Conservation (phyloP, 1,140 invertebrate genomes). For the Drosophila fuyamai region DNA sequence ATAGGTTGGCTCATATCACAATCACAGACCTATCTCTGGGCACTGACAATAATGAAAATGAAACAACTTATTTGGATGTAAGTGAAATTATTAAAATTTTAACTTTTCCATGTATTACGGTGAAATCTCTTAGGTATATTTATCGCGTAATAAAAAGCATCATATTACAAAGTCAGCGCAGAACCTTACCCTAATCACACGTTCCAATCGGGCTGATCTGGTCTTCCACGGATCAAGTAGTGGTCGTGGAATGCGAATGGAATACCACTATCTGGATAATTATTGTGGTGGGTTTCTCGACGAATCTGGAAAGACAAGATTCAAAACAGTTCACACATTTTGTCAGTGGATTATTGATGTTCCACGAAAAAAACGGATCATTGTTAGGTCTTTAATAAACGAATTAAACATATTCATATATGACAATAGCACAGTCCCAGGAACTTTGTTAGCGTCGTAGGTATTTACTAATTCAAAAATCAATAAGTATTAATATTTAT, state of each 20-base stretch:
- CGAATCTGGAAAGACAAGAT: background rate
- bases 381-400: fast-evolving
- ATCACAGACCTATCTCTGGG: slow-evolving; percentile 91
- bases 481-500: background rate
- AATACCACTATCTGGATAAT: slow-evolving; percentile 52
- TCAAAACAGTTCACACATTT: fast-evolving
- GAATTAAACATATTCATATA: background rate
- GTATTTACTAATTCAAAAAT: background rate
- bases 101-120: slow-evolving; percentile 31
- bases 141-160: slow-evolving; percentile 33
- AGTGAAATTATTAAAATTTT: background rate
- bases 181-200: slow-evolving; percentile 85
- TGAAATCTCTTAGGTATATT: slow-evolving; percentile 47
- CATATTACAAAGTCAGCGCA: slow-evolving; percentile 44
- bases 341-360: slow-evolving; percentile 91
- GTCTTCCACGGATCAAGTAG: slow-evolving; percentile 87
- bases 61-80: slow-evolving; percentile 58
- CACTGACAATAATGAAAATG: slow-evolving; percentile 31
- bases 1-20: slow-evolving; percentile 87
- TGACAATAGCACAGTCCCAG: slow-evolving; percentile 41
- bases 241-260: slow-evolving; percentile 87
- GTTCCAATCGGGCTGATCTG: slow-evolving; percentile 90
- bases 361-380: slow-evolving; percentile 41
- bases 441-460: slow-evolving; percentile 14
- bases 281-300: slow-evolving; percentile 90